phyloP scores from a whole-genome alignment of 2,113 vertebrate species.

The Ranitomeya variabilis region DNA sequence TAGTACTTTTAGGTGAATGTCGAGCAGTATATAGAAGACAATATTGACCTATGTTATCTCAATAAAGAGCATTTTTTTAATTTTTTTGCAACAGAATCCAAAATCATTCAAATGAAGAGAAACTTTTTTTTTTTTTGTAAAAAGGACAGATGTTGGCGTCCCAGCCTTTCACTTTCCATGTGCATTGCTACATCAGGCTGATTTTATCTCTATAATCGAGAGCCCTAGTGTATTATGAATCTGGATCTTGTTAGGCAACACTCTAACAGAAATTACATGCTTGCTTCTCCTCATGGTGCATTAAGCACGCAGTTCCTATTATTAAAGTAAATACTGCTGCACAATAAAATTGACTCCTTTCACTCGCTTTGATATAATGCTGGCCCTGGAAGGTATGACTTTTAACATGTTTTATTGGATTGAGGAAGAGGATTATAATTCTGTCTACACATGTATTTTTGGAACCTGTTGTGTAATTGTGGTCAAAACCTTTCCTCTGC shows the following conservation, averaged over 20 bases:
- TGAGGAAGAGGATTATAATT: constrained; percentile 38
- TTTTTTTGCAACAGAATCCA: not conserved
- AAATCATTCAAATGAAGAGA: not conserved
- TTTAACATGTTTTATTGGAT: constrained; percentile 54
- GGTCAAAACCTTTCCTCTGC: constrained; percentile 29
- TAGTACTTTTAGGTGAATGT: too few relatives aligned
- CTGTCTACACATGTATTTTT: constrained; percentile 48
- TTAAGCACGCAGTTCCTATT: constrained; percentile 56
- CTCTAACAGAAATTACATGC: constrained; percentile 44
- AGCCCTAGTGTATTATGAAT: constrained; percentile 45
- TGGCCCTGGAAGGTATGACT: constrained; percentile 47
- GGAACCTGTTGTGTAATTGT: constrained; percentile 33
- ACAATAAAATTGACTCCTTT: constrained; percentile 55
- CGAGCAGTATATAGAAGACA: too few relatives aligned
- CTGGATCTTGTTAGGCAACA: constrained; percentile 57
- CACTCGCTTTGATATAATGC: constrained; percentile 47
- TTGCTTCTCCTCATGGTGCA: constrained; percentile 49
- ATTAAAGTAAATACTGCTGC: constrained; percentile 48
- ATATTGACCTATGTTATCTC: too few relatives aligned
- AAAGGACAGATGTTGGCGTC: constrained; percentile 17
- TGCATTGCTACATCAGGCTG: constrained; percentile 7
- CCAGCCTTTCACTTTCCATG: not conserved
- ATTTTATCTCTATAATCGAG: constrained; percentile 37
- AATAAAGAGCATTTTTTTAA: not conserved
- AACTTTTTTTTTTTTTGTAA: not conserved